Evolutionary conservation across 2,888 invertebrate genomes (phyloP), one percentile per base, ranked within the genome.

Genomic region (Eristalis pertinax): DNA sequence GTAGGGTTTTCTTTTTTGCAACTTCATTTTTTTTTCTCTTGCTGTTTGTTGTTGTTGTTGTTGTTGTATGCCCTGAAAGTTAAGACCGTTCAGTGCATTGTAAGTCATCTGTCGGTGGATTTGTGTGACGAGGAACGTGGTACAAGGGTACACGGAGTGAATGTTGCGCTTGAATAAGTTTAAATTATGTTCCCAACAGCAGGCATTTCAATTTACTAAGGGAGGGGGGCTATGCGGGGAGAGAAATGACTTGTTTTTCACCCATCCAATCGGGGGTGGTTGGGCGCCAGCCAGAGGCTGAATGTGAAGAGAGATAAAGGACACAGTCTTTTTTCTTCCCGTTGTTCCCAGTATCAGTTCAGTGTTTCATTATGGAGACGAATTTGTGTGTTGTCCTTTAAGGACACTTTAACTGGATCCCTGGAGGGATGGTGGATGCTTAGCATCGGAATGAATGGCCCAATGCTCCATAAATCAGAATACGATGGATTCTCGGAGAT

Each of bases 151-250:
- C 67, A 75, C 68, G 72, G 78, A 83, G 72, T 70, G 83, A 83
- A 87, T 87, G 78, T 75, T 83, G 75, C 83, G 72, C 83, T 76
- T 79, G 87, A 79, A 83, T 87, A 83, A 80, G 32, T 76, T 79
- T 75, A 83, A 84, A 87, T 83, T 87, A 79, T 79, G 75, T 87
- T 70, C 72, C 83, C 87, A 76, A 68, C 64, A 84, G 84, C 58
- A 87, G 83, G 87, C 75, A 76, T 76, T 87, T 84, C 79, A 87
- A 87, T 87, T 83, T 87, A 69, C 72, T 50, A 68, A 19, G 19
- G 70, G 22, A 50, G 26, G 32, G 13, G 64, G 58, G 63, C 43
- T n/a, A 41, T 38, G n/a, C 13, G 58, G 24, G 29, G 65, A 38
- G 24, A 50, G 68, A 70, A 74, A 81, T 70, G 29, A 64, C 38